A percentile compares a stretch with the other conserved stretches of the same genome.
Evolutionary conservation across 2,888 invertebrate genomes (phyloP).

Genomic region (Nebria salina): DNA sequence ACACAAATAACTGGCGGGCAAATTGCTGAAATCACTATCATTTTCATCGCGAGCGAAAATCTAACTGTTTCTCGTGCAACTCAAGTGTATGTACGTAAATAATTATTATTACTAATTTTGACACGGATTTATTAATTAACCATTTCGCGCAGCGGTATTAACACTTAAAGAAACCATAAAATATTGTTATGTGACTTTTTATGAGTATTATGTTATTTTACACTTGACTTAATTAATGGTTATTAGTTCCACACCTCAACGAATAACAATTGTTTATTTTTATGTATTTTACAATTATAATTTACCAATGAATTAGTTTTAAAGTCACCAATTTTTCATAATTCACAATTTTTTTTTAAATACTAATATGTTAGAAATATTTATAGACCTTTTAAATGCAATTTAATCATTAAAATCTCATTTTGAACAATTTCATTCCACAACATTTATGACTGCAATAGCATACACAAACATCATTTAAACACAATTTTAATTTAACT

Average conservation of each 20-base stretch:
- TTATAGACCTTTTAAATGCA: too few relatives aligned
- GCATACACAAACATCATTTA: neutral
- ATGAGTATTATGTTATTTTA: constrained; percentile 4
- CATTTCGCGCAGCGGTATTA: neutral
- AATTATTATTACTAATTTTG: neutral
- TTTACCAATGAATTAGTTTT: neutral
- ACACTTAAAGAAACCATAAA: constrained; percentile 32
- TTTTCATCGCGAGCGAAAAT: neutral
- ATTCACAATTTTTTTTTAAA: neutral
- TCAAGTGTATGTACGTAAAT: neutral
- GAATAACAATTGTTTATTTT: neutral
- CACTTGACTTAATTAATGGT: neutral
- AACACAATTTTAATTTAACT: neutral
- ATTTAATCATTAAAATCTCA: too few relatives aligned
- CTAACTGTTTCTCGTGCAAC: neutral
- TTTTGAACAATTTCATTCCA: too few relatives aligned
- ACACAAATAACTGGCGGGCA: neutral
- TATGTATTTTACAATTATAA: neutral
- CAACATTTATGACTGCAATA: too few relatives aligned
- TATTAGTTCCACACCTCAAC: neutral
- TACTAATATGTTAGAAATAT: too few relatives aligned
- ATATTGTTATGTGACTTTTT: neutral
- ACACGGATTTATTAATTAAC: neutral
- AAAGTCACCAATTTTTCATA: neutral
- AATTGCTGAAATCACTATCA: neutral